phyloP scores from a whole-genome alignment of 2,888 invertebrate species.

The Aspidapion aeneum region DNA sequence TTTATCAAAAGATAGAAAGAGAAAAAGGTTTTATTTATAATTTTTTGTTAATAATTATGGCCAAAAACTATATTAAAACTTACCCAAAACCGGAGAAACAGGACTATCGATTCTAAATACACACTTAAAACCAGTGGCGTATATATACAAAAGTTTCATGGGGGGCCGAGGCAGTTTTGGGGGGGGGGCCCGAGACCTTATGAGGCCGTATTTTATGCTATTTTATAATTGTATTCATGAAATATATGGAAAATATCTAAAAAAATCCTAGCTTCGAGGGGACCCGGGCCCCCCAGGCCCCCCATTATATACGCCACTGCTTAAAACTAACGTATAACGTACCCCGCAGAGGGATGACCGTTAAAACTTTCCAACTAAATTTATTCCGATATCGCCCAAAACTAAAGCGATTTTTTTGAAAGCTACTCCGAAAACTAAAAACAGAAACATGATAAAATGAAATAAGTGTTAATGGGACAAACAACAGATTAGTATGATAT shows the following conservation, averaged over 20 bases:
- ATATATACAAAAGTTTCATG: conserved; percentile 38
- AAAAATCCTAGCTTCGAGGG: too few species aligned
- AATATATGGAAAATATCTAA: too few species aligned
- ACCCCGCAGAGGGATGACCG: conserved; percentile 20
- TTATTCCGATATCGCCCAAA: not conserved
- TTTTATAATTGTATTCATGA: too few species aligned
- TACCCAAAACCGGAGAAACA: conserved; percentile 28
- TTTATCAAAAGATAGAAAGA: conserved; percentile 8
- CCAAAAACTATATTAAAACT: too few species aligned
- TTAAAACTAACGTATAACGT: conserved; percentile 36
- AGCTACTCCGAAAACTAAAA: not conserved
- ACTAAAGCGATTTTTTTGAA: not conserved
- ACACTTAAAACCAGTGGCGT: conserved; percentile 44
- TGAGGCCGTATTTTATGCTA: too few species aligned
- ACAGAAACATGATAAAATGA: not conserved
- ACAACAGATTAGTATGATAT: not conserved
- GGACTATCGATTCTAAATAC: conserved; percentile 24
- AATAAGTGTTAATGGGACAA: not conserved
- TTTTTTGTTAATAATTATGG: too few species aligned
- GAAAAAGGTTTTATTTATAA: conserved; percentile 26
- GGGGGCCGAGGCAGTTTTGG: conserved; percentile 29
- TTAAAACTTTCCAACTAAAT: not conserved
- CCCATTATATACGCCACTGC: conserved; percentile 35
- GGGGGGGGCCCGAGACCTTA: conserved; percentile 31
- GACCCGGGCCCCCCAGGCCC: too few species aligned